Evolutionary conservation across 2,113 vertebrate species (phyloP).

Genomic region (Pogonocichla stellata): DNA sequence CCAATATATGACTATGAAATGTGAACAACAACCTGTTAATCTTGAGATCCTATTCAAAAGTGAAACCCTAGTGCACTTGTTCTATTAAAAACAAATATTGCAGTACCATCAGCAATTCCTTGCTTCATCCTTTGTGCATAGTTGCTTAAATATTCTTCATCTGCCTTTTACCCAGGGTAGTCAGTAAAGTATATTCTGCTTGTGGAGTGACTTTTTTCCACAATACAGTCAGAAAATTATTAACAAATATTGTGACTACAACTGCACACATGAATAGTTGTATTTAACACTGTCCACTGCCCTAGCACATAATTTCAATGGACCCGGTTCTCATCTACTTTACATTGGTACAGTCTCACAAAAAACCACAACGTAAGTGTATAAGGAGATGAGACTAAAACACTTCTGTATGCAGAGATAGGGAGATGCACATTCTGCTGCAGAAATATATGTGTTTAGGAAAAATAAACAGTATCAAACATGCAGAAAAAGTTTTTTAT

Average conservation of each 20-base stretch:
- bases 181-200: neutral
- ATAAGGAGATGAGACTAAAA: neutral
- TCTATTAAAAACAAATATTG: neutral
- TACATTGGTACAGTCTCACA: neutral
- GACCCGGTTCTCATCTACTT: neutral
- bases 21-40: neutral
- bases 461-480: neutral
- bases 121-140: neutral
- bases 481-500: constrained; percentile 18
- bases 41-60: neutral
- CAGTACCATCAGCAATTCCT: neutral
- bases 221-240: neutral
- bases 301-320: neutral
- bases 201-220: neutral
- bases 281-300: neutral
- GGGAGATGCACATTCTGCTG: neutral
- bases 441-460: neutral
- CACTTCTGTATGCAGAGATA: neutral
- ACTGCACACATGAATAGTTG: neutral
- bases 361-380: neutral
- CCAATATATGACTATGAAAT: neutral
- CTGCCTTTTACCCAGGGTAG: neutral
- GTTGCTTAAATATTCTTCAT: neutral
- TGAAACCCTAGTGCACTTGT: neutral
- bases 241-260: neutral